Conservation (phyloP, 1,140 invertebrate species). For the Triops longicaudatus region DNA sequence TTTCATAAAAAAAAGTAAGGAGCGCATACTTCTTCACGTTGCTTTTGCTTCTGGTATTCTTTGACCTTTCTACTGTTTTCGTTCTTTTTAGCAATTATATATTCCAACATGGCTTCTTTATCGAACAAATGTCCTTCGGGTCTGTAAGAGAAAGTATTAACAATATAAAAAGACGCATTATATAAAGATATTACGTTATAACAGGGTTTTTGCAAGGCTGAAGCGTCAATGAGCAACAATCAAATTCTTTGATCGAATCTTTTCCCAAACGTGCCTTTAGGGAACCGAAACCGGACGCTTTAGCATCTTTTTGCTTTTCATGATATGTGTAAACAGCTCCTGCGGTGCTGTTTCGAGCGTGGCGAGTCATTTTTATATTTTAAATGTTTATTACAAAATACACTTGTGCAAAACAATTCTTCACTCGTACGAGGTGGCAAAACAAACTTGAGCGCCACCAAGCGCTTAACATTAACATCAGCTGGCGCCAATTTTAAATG, state of each 20-base stretch:
- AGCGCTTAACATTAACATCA: too few species aligned
- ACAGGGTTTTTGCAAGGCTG: constrained; percentile 89
- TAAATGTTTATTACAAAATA: too few species aligned
- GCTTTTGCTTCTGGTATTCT: constrained; percentile 83
- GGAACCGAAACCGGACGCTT: constrained; percentile 59
- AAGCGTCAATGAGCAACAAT: constrained; percentile 92
- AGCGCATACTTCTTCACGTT: constrained; percentile 48
- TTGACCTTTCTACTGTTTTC: constrained; percentile 84
- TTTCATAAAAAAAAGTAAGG: too few species aligned
- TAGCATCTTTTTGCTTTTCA: constrained; percentile 93
- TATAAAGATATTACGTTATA: constrained; percentile 60
- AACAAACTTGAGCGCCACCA: too few species aligned
- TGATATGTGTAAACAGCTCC: constrained; percentile 97
- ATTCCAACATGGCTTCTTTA: constrained; percentile 93
- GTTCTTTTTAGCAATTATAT: constrained; percentile 89
- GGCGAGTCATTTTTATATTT: constrained; percentile 65
- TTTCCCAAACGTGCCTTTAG: constrained; percentile 69
- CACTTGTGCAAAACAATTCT: too few species aligned
- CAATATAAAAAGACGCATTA: neutral
- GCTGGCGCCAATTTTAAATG: too few species aligned
- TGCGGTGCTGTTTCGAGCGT: constrained; percentile 95
- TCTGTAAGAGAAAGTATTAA: constrained; percentile 40
- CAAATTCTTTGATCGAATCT: constrained; percentile 96
- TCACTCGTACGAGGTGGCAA: too few species aligned
- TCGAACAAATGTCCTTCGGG: constrained; percentile 93